Percentiles rank a stretch among this genome's conserved stretches.
Conservation (phyloP, 1,140 invertebrate genomes). For the Lasioglossum albipes region DNA sequence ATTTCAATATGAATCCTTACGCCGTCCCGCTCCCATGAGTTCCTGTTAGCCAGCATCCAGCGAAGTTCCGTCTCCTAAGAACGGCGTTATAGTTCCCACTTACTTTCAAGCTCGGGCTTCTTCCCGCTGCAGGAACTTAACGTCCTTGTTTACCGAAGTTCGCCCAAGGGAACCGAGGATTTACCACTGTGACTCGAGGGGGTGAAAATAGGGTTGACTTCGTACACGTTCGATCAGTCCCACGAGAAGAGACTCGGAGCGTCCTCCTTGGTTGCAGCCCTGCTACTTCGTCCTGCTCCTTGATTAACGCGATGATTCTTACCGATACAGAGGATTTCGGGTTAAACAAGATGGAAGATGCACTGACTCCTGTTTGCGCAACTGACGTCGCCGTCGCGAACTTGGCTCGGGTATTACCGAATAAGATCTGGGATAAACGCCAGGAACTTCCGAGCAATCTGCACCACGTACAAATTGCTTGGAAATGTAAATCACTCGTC, state of each 20-base stretch:
- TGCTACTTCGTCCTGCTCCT: background rate
- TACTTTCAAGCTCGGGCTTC: background rate
- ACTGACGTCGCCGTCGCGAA: constrained; percentile 35
- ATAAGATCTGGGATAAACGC: constrained; percentile 3
- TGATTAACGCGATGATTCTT: constrained; percentile 48
- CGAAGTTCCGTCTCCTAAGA: constrained; percentile 11
- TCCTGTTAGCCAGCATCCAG: constrained; percentile 12
- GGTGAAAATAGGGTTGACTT: constrained; percentile 54
- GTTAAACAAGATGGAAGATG: constrained; percentile 41
- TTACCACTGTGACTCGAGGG: constrained; percentile 35
- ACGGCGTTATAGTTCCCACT: constrained; percentile 19
- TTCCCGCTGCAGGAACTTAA: constrained; percentile 37
- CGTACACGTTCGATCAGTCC: constrained; percentile 55
- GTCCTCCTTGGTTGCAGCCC: constrained; percentile 3
- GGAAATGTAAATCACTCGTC: background rate
- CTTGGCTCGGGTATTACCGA: constrained; percentile 24
- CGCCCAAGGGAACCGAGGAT: constrained; percentile 38
- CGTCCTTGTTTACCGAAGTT: constrained; percentile 58
- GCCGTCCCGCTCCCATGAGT: constrained; percentile 23
- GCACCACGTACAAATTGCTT: background rate
- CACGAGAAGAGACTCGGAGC: constrained; percentile 21
- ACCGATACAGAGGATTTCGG: constrained; percentile 29
- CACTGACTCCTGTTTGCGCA: background rate
- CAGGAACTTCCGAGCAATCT: constrained; percentile 3
- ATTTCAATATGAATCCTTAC: constrained; percentile 6